A percentile compares a stretch with the other conserved stretches of the same genome.
Evolutionary conservation across 1,140 invertebrate species (phyloP).

Genomic region (Calephelis nemesis): DNA sequence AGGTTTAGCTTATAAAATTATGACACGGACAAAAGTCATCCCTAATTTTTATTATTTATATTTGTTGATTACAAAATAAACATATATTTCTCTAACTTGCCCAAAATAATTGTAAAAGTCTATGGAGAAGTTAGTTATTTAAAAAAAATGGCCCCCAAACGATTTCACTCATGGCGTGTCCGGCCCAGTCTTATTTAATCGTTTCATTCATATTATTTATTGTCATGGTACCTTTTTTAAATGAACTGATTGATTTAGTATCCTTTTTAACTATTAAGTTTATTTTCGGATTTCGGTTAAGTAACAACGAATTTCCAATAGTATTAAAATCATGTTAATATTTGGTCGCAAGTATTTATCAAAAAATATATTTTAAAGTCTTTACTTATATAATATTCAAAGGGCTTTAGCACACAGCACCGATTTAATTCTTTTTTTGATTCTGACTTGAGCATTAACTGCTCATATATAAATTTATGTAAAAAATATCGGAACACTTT

Average conservation of each 20-base stretch:
- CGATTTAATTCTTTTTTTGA: too few relatives aligned
- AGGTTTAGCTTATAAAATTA: too few relatives aligned
- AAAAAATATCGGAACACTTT: too few relatives aligned
- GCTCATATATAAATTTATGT: too few relatives aligned
- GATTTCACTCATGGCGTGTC: background rate
- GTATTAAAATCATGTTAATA: background rate
- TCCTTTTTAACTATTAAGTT: background rate
- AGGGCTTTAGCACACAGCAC: too few relatives aligned
- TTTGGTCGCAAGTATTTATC: background rate
- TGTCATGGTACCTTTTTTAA: constrained; percentile 3
- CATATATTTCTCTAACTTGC: too few relatives aligned
- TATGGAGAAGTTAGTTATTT: background rate
- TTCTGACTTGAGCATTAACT: too few relatives aligned
- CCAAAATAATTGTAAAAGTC: background rate
- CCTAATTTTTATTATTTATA: too few relatives aligned
- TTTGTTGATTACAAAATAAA: too few relatives aligned
- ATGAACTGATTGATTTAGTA: constrained; percentile 8
- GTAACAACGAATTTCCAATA: constrained; percentile 12
- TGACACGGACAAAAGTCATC: too few relatives aligned
- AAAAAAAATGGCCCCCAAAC: background rate
- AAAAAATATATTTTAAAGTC: too few relatives aligned
- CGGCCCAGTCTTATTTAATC: constrained; percentile 8
- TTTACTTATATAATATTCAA: too few relatives aligned
- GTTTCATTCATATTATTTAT: constrained; percentile 5
- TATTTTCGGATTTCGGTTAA: background rate